Percentiles rank a stretch among this genome's conserved stretches.
These are phyloP conservation scores for Phoebastria nigripes DNA, from an alignment of 2,797 vertebrate species.

Conservation along the genomic window DNA sequence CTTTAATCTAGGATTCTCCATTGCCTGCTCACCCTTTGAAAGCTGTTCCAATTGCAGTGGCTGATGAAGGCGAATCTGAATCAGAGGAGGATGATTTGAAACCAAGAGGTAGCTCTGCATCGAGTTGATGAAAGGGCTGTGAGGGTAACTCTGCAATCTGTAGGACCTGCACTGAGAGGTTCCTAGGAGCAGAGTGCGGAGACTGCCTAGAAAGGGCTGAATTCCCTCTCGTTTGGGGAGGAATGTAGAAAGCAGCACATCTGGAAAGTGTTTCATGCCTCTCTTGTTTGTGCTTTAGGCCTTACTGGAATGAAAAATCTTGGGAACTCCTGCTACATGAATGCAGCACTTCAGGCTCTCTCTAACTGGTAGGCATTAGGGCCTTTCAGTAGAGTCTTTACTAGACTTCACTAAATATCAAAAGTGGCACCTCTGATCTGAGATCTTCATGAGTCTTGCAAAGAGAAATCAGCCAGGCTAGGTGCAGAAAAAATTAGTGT, in stretches of 20 bases:
- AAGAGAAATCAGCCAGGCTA: neutral
- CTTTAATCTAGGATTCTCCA: constrained; percentile 77
- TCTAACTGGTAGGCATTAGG: constrained; percentile 90
- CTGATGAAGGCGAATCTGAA: constrained; percentile 94
- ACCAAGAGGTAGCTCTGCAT: constrained; percentile 85
- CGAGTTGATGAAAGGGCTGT: neutral
- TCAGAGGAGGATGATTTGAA: constrained; percentile 97
- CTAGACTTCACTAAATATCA: neutral
- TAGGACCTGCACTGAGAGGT: neutral
- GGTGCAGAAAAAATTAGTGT: neutral
- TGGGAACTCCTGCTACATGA: constrained; percentile 99
- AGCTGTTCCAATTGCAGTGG: constrained; percentile 93
- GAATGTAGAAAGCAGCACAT: neutral
- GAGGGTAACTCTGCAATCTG: neutral
- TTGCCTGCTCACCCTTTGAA: constrained; percentile 81
- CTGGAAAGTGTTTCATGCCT: neutral
- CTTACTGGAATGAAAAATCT: constrained; percentile 99
- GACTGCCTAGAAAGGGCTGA: neutral
- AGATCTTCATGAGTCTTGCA: neutral
- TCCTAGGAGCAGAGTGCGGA: neutral
- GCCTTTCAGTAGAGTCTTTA: neutral
- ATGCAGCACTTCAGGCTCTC: constrained; percentile 94
- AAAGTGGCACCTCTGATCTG: neutral
- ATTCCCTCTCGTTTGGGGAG: neutral
- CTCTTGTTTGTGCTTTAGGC: constrained; percentile 73